phyloP scores from a whole-genome alignment of 2,797 vertebrate species.

The Bradypodion ventrale region DNA sequence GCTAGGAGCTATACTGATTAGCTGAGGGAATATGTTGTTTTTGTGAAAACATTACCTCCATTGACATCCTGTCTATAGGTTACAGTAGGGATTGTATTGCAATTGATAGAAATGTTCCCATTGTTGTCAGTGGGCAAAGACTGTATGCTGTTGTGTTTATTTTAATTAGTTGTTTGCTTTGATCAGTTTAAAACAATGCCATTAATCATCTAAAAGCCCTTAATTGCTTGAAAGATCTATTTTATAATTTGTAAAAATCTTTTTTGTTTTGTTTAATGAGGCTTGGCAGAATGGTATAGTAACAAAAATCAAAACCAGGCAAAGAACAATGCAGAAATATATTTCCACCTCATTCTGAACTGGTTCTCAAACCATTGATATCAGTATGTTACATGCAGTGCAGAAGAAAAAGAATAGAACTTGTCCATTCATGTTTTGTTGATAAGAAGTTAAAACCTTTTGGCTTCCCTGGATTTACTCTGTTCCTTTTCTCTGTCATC shows the following conservation, averaged over 20 bases:
- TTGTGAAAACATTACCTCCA: constrained; percentile 17
- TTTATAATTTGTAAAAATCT: too few species aligned
- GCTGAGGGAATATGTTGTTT: background rate
- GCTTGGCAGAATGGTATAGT: background rate
- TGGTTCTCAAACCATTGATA: too few species aligned
- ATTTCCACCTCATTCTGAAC: background rate
- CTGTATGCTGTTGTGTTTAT: constrained; percentile 8
- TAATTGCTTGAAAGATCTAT: constrained; percentile 10
- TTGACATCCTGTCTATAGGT: background rate
- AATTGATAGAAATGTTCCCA: constrained; percentile 16
- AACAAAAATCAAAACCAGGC: background rate
- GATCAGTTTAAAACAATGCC: constrained; percentile 33
- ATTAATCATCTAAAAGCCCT: constrained; percentile 38
- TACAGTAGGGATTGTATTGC: background rate
- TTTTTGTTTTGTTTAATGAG: background rate
- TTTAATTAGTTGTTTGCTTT: constrained; percentile 36
- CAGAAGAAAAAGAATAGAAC: background rate
- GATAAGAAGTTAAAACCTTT: constrained; percentile 28
- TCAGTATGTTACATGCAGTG: background rate
- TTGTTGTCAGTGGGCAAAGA: constrained; percentile 30
- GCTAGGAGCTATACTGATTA: constrained; percentile 1
- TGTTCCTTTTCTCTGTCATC: constrained; percentile 57
- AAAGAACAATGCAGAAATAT: background rate
- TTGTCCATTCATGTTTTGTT: constrained; percentile 10
- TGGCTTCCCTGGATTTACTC: constrained; percentile 47